Percentiles rank a stretch among this genome's conserved stretches.
These are phyloP conservation scores for Morelia viridis DNA, from an alignment of 2,797 vertebrate genomes.

Conservation along the genomic window DNA sequence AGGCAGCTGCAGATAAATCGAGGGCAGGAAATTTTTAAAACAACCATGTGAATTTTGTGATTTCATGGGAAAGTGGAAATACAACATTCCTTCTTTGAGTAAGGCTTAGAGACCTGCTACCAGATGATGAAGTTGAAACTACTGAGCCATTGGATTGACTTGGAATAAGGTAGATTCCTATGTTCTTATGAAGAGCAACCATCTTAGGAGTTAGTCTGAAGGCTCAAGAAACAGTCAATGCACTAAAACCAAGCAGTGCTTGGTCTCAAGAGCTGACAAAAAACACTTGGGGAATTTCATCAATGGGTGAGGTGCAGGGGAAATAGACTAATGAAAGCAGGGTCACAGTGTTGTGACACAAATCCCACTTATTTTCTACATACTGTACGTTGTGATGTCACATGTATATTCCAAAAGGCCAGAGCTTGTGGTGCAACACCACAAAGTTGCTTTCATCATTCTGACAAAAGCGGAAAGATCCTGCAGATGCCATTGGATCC, in stretches of 20 bases:
- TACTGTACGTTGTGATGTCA: background rate
- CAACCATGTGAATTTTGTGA: background rate
- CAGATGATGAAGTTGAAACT: background rate
- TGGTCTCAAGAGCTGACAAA: background rate
- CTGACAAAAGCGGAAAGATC: background rate
- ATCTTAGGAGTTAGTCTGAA: background rate
- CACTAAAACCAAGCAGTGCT: background rate
- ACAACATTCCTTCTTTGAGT: background rate
- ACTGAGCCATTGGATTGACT: background rate
- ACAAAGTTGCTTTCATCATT: background rate
- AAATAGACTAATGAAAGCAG: background rate
- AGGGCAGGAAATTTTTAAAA: background rate
- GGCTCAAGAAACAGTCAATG: background rate
- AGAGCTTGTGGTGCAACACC: background rate
- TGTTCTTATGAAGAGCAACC: background rate
- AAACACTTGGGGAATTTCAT: background rate
- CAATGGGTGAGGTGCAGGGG: background rate
- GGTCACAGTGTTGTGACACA: background rate
- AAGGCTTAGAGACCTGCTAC: background rate
- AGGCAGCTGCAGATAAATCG: background rate
- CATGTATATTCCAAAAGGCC: background rate
- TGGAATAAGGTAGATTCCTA: background rate
- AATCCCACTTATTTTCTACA: background rate
- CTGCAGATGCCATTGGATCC: background rate
- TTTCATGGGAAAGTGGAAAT: background rate